Base-by-base conservation (phyloP, 1,140 invertebrate species). In the Agrypnia vestita region DNA sequence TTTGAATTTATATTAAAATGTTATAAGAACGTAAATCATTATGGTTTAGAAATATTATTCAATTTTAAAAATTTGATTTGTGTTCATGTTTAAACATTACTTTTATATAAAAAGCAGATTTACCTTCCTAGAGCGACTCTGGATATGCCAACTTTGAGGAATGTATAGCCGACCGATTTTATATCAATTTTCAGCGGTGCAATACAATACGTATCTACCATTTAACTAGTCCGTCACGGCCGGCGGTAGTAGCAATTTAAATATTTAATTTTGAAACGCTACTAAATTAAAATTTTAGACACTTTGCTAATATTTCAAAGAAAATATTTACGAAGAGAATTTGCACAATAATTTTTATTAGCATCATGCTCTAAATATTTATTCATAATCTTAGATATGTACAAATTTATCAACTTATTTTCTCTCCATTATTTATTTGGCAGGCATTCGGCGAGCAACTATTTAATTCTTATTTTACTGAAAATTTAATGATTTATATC, bases 111-210 rank as follows among this genome's bases (percentile, higher is more conserved):
- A 4, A 3, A 1, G 8, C 8, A 51, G 8, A 51, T 51, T 59
- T 64, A 64, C n/a, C 35, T 64, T 25, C 61, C 19, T 25, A 25
- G 61, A 44, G 11, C 25, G 35, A n/a, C 61, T 17, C 55, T 43
- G 61, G 61, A 35, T n/a, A 35, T n/a, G 61, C 25, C 61, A n/a
- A 25, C 21, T 64, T 64, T 64, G 11, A 64, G 25, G 25, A 64
- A 64, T 35, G 61, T 64, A 35, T n/a, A 64, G 19, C 35, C 35
- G 61, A 64, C 61, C 61, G 61, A 25, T 64, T 25, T 64, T 35
- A 43, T 10, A 64, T 35, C 61, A 21, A 64, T 43, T 64, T 44
- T 25, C 61, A 25, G 21, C 25, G 13, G 25, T n/a, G 61, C 25
- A 64, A 64, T 64, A 43, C 61, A 59, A 59, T 59, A 59, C 15